phyloP scores from a whole-genome alignment of 1,140 invertebrate species.

The Drosophila kepulauana region DNA sequence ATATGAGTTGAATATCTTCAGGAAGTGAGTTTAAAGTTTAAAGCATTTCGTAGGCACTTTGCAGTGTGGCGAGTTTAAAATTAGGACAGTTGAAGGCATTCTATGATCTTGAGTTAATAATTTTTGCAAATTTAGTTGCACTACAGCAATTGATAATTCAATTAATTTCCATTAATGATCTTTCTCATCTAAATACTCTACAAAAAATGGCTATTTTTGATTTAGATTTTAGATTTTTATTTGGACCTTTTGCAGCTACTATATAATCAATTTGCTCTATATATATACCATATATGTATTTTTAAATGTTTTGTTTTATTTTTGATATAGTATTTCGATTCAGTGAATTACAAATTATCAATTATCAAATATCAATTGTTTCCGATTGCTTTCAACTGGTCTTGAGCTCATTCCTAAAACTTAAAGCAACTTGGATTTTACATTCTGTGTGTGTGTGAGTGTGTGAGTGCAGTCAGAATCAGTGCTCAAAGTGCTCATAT shows the following conservation, averaged over 20 bases:
- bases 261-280: conserved; percentile 24
- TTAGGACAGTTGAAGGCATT: conserved; percentile 10
- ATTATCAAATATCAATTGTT: conserved; percentile 10
- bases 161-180: background rate
- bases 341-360: background rate
- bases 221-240: conserved; percentile 24
- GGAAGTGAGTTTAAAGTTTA: conserved; percentile 27
- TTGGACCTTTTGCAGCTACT: conserved; percentile 51
- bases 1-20: conserved; percentile 24
- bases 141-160: background rate
- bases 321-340: conserved; percentile 8
- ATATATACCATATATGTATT: conserved; percentile 4
- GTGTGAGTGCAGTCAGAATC: conserved; percentile 32
- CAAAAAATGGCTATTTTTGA: conserved; percentile 41
- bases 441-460: conserved; percentile 2
- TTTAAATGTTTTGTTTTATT: conserved; percentile 7
- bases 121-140: background rate
- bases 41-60: conserved; percentile 60
- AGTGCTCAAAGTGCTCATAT: conserved; percentile 24
- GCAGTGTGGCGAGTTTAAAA: conserved; percentile 44
- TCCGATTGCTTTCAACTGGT: conserved; percentile 7
- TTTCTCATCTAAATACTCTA: conserved; percentile 30
- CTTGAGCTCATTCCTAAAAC: conserved; percentile 1
- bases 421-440: background rate
- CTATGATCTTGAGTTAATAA: conserved; percentile 9